These are phyloP conservation scores for Indicator indicator DNA, from an alignment of 2,113 vertebrate genomes.

Conservation along the genomic window DNA sequence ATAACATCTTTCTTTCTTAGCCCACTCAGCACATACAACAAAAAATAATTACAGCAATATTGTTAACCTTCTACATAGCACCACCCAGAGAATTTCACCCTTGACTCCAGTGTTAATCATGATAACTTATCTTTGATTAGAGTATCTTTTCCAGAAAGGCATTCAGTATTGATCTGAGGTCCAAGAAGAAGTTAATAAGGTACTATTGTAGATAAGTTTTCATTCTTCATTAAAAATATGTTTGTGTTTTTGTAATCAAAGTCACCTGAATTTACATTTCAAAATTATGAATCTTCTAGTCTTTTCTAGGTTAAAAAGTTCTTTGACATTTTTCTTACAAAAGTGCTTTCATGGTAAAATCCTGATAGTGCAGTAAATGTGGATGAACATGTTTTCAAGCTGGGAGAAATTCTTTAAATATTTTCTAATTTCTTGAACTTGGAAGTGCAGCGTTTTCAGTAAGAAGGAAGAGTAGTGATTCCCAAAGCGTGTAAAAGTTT, in stretches of 20 bases:
- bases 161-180: neutral
- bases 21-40: neutral
- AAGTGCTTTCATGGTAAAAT: neutral
- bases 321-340: neutral
- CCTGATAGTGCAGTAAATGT: neutral
- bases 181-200: neutral
- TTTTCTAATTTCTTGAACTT: neutral
- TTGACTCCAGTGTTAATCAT: neutral
- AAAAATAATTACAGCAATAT: neutral
- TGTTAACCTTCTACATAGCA: neutral
- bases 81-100: neutral
- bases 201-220: neutral
- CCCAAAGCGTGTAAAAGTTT: neutral
- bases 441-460: neutral
- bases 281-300: neutral
- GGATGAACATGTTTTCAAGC: neutral
- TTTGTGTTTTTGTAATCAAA: neutral
- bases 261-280: neutral
- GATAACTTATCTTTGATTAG: neutral
- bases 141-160: neutral
- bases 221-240: neutral
- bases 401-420: neutral
- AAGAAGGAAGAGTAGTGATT: neutral
- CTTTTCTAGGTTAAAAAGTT: neutral
- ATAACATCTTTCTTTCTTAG: neutral